Base-by-base conservation (phyloP, 2,113 vertebrate species). In the Meleagris gallopavo region DNA sequence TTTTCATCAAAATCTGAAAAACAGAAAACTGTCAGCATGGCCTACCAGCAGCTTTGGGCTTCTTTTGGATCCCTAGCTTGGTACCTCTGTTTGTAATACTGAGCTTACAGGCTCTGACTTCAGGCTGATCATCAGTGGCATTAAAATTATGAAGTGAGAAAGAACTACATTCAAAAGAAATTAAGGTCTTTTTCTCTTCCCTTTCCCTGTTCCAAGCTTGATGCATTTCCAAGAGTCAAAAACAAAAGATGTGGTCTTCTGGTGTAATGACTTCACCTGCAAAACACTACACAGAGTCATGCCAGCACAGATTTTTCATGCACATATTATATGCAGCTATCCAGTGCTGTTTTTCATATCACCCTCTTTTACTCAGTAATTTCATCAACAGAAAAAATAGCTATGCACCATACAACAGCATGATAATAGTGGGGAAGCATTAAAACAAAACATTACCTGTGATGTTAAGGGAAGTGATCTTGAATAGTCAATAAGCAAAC, bases 251-350 rank as follows among this genome's bases (percentile, higher is more conserved):
- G 40, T 64, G 76, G 34, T 84, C 71, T 52, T 60, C 50, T 67
- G 5, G 8, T 69, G 84, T 29, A 29, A 55, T 78, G 84, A 87
- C 75, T 45, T 94, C 77, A 66, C 86, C 92, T 86, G 86, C 83
- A 83, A 88, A 95, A n/a, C 73, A 83, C 79, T 86, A 66, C 17
- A 1, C 25, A 40, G n/a, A 75, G 55, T 25, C 41, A 66, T 29
- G 88, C 75, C 88, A 92, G 89, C 82, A 74, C 45, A 71, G 66
- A 92, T 92, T 88, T 79, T 72, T 95, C 62, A 50, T 84, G 88
- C n/a, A 27, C 41, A 55, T 76, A 70, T 27, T 83, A 54, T 34
- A 55, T 8, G 11, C 41, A 43, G 20, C 86, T 77, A 50, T 71
- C 65, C 78, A 87, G 61, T 30, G 10, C 40, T 72, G 71, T 3